Conservation (phyloP, 2,888 invertebrate species). For the Drosophila parthenogenetica region DNA sequence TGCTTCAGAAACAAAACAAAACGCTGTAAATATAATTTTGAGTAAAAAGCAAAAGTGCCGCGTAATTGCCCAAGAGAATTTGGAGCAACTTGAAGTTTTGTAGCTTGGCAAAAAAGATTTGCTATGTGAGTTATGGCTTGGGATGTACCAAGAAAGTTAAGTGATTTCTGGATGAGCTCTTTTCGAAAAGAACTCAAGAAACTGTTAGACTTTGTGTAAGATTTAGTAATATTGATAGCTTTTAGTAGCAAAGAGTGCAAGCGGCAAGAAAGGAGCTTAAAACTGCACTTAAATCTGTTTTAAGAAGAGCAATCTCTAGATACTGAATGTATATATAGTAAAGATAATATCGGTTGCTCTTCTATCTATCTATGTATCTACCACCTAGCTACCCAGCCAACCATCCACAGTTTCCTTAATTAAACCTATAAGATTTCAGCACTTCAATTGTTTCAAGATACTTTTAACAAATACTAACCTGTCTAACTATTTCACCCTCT, state of each 20-base stretch:
- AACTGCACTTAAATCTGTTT: background rate
- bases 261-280: background rate
- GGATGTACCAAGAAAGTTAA: background rate
- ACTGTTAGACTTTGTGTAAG: background rate
- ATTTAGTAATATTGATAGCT: too few species aligned
- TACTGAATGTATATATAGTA: too few species aligned
- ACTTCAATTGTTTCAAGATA: background rate
- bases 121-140: background rate
- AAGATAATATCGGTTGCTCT: too few species aligned
- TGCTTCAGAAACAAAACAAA: constrained; percentile 25
- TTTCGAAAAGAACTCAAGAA: background rate
- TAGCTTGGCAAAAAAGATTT: constrained; percentile 5
- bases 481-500: background rate
- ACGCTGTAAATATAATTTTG: background rate
- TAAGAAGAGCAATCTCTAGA: too few species aligned
- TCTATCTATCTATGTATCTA: too few species aligned
- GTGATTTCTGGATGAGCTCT: background rate
- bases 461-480: background rate
- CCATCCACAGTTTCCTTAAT: background rate
- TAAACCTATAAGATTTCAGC: background rate
- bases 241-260: background rate
- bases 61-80: constrained; percentile 40
- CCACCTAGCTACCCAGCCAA: too few species aligned
- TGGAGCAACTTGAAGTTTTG: constrained; percentile 21
- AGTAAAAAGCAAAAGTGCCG: constrained; percentile 50